phyloP scores from a whole-genome alignment of 2,888 invertebrate genomes.

The Capitulum mitella region DNA sequence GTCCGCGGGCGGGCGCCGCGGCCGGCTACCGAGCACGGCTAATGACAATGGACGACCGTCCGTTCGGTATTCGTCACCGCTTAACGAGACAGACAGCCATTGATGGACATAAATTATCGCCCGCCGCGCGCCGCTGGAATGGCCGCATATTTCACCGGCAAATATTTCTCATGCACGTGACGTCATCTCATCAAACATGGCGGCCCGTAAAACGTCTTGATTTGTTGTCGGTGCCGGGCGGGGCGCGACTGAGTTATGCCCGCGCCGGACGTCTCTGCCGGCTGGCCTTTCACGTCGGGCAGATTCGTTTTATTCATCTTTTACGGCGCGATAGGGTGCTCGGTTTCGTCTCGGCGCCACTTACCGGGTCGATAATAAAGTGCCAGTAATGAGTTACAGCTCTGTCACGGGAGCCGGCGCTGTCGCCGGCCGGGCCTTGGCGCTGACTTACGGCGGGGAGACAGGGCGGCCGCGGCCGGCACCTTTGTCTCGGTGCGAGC shows the following conservation, averaged over 20 bases:
- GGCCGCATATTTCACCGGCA: slow-evolving; percentile 20
- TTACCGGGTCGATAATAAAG: slow-evolving; percentile 12
- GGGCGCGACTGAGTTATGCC: slow-evolving; percentile 14
- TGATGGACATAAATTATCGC: slow-evolving; percentile 8
- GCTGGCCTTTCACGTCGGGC: background rate
- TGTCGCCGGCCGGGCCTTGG: background rate
- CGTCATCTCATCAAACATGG: slow-evolving; percentile 21
- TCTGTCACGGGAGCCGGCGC: background rate
- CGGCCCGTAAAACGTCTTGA: slow-evolving; percentile 22
- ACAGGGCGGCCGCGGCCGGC: background rate
- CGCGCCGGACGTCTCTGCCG: background rate
- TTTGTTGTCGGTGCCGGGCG: slow-evolving; percentile 2
- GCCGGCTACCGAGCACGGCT: slow-evolving; percentile 1
- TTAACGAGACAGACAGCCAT: slow-evolving; percentile 16
- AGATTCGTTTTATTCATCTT: slow-evolving; percentile 21
- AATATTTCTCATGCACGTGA: slow-evolving; percentile 23
- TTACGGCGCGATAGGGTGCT: background rate
- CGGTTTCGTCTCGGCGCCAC: background rate
- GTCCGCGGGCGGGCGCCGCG: background rate
- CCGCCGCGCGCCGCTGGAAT: background rate
- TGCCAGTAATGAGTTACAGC: background rate
- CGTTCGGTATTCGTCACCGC: slow-evolving; percentile 15
- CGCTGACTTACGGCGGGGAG: background rate
- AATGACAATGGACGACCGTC: slow-evolving; percentile 18
- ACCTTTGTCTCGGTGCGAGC: background rate